A percentile compares a stretch with the other conserved stretches of the same genome.
Conservation (phyloP, 1,140 invertebrate genomes). For the Teleopsis dalmanni region DNA sequence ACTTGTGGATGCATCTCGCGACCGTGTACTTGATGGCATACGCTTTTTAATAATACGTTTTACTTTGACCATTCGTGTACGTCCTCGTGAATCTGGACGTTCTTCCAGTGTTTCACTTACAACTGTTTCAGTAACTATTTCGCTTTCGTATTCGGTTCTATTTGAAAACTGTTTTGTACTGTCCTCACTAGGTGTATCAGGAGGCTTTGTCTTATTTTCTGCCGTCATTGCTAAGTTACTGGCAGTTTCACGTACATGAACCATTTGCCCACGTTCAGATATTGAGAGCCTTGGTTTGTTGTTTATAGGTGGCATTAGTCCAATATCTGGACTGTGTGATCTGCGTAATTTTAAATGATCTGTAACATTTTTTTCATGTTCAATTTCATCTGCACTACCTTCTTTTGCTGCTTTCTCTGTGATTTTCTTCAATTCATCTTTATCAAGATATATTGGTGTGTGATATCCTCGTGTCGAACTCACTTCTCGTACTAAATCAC, state of each 20-base stretch:
- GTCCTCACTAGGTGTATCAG: slow-evolving; percentile 12
- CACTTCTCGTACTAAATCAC: slow-evolving; percentile 66
- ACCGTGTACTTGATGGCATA: slow-evolving; percentile 33
- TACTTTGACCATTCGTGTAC: slow-evolving; percentile 33
- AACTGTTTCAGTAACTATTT: slow-evolving; percentile 17
- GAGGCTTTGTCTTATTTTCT: slow-evolving; percentile 2
- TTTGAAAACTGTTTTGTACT: neutral
- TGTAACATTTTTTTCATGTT: too few species aligned
- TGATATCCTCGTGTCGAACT: slow-evolving; percentile 49
- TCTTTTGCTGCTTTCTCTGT: slow-evolving; percentile 44
- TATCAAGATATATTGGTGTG: slow-evolving; percentile 52
- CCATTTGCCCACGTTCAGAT: slow-evolving; percentile 31
- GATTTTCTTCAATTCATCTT: slow-evolving; percentile 55
- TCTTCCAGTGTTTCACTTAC: slow-evolving; percentile 35
- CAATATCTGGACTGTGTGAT: slow-evolving; percentile 19
- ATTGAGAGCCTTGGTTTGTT: slow-evolving; percentile 35
- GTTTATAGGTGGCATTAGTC: slow-evolving; percentile 20
- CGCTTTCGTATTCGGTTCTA: neutral
- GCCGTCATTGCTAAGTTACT: slow-evolving; percentile 24
- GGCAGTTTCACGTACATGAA: slow-evolving; percentile 32
- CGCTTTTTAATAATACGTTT: slow-evolving; percentile 32
- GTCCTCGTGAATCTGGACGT: slow-evolving; percentile 30
- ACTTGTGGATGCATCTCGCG: slow-evolving; percentile 29
- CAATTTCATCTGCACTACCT: slow-evolving; percentile 9
- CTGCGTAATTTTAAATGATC: slow-evolving; percentile 21